Conservation (phyloP, 2,797 vertebrate genomes). For the Sebastiscus tertius region DNA sequence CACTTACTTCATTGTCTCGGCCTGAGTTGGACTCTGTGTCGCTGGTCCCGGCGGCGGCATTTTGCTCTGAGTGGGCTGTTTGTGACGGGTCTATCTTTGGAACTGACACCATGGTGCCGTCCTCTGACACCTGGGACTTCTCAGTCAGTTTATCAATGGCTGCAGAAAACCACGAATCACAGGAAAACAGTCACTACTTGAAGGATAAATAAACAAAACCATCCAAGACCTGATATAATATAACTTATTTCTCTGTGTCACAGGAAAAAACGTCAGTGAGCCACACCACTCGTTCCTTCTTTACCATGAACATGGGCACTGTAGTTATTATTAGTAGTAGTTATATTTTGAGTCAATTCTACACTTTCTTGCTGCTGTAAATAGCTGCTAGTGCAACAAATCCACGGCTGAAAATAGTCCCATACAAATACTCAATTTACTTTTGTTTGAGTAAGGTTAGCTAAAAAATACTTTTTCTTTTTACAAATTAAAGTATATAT, state of each 20-base stretch:
- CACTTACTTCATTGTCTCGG: slow-evolving; percentile 82
- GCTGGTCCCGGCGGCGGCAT: slow-evolving; percentile 71
- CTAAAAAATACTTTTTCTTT: not conserved
- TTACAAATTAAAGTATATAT: not conserved
- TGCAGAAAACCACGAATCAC: slow-evolving; percentile 50
- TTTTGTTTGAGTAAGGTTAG: too few species aligned
- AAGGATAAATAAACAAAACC: not conserved
- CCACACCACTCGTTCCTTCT: not conserved
- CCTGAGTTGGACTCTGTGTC: slow-evolving; percentile 84
- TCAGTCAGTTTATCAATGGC: slow-evolving; percentile 97
- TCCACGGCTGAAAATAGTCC: too few species aligned
- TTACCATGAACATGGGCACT: not conserved
- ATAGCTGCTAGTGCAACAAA: too few species aligned
- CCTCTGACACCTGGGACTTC: slow-evolving; percentile 96
- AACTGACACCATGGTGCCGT: slow-evolving; percentile 93
- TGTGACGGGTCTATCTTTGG: slow-evolving; percentile 79
- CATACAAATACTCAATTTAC: too few species aligned
- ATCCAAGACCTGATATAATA: not conserved
- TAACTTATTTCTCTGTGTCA: not conserved
- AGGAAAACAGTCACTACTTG: not conserved
- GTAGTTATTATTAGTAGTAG: too few species aligned
- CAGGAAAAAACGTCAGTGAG: not conserved
- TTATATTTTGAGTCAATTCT: not conserved
- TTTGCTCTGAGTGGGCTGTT: slow-evolving; percentile 73
- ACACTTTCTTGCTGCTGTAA: not conserved